These are phyloP conservation scores for Manis crassicaudata DNA, from an alignment of 2,797 vertebrate genomes.

Conservation along the genomic window DNA sequence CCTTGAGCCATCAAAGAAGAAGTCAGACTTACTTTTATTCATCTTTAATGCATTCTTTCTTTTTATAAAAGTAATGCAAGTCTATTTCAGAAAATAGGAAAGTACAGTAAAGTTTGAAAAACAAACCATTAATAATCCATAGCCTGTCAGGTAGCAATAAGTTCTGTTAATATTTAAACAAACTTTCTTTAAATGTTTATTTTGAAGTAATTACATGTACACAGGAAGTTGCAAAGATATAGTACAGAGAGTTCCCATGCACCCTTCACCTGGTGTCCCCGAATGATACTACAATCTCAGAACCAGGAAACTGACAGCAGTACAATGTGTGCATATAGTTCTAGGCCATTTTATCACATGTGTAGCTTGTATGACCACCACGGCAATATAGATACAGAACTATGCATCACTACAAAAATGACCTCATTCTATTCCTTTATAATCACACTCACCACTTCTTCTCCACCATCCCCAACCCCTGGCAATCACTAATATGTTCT, in stretches of 20 bases:
- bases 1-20: constrained; percentile 4
- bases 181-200: constrained; percentile 1
- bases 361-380: not conserved
- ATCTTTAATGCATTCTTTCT: not conserved
- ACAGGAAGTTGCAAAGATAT: not conserved
- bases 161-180: not conserved
- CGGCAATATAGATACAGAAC: not conserved
- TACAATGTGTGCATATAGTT: not conserved
- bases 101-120: not conserved
- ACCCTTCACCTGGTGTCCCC: not conserved
- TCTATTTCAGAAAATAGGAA: not conserved
- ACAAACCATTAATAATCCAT: constrained; percentile 18
- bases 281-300: not conserved
- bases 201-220: not conserved
- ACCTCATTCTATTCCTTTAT: not conserved
- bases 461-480: not conserved
- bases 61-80: not conserved
- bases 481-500: not conserved
- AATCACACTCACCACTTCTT: not conserved
- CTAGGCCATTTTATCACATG: not conserved
- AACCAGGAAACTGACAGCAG: not conserved
- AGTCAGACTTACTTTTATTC: constrained; percentile 18
- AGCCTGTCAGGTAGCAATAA: not conserved
- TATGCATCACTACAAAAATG: not conserved
- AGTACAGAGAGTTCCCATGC: not conserved